Base-by-base conservation (phyloP, 2,888 invertebrate species). In the Myopa tessellatipennis region DNA sequence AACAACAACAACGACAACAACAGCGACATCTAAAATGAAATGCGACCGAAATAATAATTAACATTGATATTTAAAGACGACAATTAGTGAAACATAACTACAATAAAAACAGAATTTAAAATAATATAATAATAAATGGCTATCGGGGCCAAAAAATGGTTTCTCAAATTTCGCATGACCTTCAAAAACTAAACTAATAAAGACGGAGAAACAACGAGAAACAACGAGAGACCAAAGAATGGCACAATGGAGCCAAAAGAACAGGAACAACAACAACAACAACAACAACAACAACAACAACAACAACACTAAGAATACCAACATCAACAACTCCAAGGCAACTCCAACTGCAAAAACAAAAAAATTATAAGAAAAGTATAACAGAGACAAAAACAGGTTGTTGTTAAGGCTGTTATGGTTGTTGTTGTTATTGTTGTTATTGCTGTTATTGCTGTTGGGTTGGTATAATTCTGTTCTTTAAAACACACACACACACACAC, bases 91-190 rank as follows among this genome's bases (percentile, higher is more conserved):
- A 55, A 55, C 5, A 5, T 50, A 50, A 12, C 50, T 50, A n/a
- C 16, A 16, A 0, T n/a, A n/a, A 55, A 55, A 55, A 55, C 5
- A 55, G 5, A n/a, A 55, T 6, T 55, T 55, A 8, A 16, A 55
- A 55, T 55, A n/a, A 55, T 4, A 55, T 55, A n/a, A 55, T 4
- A 55, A 55, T 55, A n/a, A 55, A n/a, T 55, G 55, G n/a, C 55
- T 55, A n/a, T 50, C 14, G 10, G 50, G 50, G 50, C 4, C 16
- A 16, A 55, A 55, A n/a, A 55, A n/a, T 55, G 16, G 55, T 3
- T 55, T 60, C 69, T 73, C 61, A 80, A 80, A 80, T 79, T 81
- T 77, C 77, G 79, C 79, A 78, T 81, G 81, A 82, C 82, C 82
- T 82, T 82, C 81, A 81, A 79, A 79, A 74, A 72, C 58, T 63